Percentiles rank a stretch among this genome's conserved stretches.
phyloP scores from a whole-genome alignment of 2,888 invertebrate species.

The Idaea aversata region DNA sequence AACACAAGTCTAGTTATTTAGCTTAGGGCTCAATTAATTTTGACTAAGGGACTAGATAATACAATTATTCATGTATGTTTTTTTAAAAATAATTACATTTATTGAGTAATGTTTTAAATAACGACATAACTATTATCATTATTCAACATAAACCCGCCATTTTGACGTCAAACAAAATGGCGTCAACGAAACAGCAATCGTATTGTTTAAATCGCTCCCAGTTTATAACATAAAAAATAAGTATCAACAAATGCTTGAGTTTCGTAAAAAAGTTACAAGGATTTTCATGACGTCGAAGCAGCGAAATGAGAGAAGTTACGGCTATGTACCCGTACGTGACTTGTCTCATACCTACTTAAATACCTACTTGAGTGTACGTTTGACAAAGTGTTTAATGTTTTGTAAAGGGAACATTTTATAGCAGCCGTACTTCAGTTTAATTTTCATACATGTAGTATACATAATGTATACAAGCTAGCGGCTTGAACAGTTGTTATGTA shows the following conservation, averaged over 20 bases:
- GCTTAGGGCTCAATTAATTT: no score
- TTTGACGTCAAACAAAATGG: no score
- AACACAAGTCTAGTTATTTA: no score
- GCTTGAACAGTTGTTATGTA: no score
- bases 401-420: background rate
- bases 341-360: conserved; percentile 3
- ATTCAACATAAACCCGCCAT: no score
- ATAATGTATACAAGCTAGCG: no score
- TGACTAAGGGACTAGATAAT: no score
- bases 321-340: conserved; percentile 42
- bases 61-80: no score
- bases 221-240: background rate
- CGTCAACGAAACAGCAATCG: no score
- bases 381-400: background rate
- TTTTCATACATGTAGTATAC: background rate
- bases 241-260: conserved; percentile 27
- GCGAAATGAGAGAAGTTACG: conserved; percentile 55
- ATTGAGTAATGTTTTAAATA: no score
- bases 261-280: conserved; percentile 51
- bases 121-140: no score
- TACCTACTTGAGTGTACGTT: background rate
- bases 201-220: background rate
- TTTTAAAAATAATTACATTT: no score
- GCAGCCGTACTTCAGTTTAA: background rate
- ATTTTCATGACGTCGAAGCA: conserved; percentile 39